Evolutionary conservation across 2,797 vertebrate genomes (phyloP).

Genomic region (Sternotherus odoratus): DNA sequence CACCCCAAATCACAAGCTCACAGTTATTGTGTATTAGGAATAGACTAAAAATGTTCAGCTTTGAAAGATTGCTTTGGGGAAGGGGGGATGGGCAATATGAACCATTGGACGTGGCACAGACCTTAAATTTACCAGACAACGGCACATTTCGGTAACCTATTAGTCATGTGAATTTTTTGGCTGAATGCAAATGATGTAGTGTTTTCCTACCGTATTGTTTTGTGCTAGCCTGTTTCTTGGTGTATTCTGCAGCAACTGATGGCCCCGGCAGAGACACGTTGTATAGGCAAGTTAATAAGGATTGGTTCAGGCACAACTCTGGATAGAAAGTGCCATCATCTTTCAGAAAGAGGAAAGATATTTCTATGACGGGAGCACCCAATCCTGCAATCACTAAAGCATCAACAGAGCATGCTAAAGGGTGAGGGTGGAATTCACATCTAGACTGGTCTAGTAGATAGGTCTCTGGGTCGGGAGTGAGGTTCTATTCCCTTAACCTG

Average conservation of each 20-base stretch:
- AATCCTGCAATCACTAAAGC: background rate
- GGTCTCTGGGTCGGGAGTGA: no score
- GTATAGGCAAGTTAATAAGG: background rate
- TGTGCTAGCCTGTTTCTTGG: background rate
- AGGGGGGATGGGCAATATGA: background rate
- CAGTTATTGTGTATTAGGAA: background rate
- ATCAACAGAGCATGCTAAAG: background rate
- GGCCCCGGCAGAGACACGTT: background rate
- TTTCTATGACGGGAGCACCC: background rate
- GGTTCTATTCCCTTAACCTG: no score
- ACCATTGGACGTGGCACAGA: background rate
- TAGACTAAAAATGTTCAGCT: background rate
- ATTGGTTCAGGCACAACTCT: background rate
- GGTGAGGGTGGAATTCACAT: no score
- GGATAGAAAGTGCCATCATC: background rate
- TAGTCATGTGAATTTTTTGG: background rate
- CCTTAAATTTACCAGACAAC: slow-evolving; percentile 3
- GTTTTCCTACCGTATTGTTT: background rate
- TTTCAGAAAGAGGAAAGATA: background rate
- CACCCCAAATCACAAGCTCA: background rate
- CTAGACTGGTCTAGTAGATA: no score
- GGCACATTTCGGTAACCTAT: slow-evolving; percentile 2
- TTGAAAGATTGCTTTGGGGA: background rate
- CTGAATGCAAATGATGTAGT: background rate
- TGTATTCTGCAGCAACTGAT: slow-evolving; percentile 3